phyloP scores from a whole-genome alignment of 1,140 invertebrate genomes.

The Drosophila parvula region DNA sequence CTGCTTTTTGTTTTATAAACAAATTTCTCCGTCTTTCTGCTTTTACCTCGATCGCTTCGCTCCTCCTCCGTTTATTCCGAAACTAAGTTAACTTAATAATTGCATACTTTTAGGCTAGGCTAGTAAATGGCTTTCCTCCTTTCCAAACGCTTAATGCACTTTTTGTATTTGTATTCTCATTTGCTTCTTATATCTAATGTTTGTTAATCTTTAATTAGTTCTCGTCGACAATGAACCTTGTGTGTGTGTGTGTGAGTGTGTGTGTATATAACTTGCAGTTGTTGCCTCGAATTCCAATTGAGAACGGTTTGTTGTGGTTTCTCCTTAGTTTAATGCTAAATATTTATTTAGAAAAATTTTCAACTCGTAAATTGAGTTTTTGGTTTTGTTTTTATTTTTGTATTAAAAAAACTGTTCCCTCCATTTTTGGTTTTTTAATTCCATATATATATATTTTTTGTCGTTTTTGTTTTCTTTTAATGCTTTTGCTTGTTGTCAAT shows the following conservation, averaged over 20 bases:
- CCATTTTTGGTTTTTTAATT: slow-evolving; percentile 80
- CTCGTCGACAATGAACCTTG: slow-evolving; percentile 40
- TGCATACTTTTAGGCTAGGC: slow-evolving; percentile 78
- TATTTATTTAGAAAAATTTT: slow-evolving; percentile 72
- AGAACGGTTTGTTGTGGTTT: slow-evolving; percentile 25
- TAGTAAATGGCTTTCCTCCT: slow-evolving; percentile 70
- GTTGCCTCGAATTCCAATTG: slow-evolving; percentile 31
- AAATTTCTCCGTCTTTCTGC: slow-evolving; percentile 23
- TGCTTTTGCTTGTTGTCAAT: slow-evolving; percentile 67
- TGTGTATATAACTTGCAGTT: slow-evolving; percentile 45
- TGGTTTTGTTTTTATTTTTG: slow-evolving; percentile 39
- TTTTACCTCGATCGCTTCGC: not conserved
- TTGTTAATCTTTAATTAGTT: slow-evolving; percentile 41
- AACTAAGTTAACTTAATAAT: slow-evolving; percentile 79
- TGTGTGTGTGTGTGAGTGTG: not conserved
- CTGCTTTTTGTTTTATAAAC: slow-evolving; percentile 73
- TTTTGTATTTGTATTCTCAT: slow-evolving; percentile 61
- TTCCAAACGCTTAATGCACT: slow-evolving; percentile 71
- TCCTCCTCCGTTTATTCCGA: slow-evolving; percentile 15
- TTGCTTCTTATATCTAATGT: slow-evolving; percentile 19
- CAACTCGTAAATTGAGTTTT: slow-evolving; percentile 75
- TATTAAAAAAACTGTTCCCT: slow-evolving; percentile 75
- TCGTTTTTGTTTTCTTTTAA: slow-evolving; percentile 8
- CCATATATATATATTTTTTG: slow-evolving; percentile 52
- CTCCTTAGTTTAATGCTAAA: slow-evolving; percentile 43